Conservation (phyloP, 2,113 vertebrate genomes). For the Tringa solitaria region DNA sequence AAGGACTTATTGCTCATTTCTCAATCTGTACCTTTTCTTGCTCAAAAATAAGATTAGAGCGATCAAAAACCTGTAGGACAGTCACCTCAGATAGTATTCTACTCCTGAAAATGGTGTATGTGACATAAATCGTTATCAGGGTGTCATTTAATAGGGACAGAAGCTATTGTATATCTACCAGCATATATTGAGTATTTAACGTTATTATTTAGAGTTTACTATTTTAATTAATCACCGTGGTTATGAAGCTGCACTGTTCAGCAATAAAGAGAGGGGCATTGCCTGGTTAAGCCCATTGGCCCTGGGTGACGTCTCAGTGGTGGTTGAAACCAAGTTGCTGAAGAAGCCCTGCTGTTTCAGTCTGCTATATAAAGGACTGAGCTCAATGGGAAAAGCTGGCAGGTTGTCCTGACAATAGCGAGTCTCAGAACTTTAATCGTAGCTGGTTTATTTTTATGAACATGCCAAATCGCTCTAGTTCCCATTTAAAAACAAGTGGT, state of each 20-base stretch:
- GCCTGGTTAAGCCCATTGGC: not conserved
- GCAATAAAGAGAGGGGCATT: slow-evolving; percentile 7
- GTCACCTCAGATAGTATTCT: not conserved
- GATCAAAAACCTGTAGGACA: slow-evolving; percentile 20
- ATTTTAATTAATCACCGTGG: slow-evolving; percentile 37
- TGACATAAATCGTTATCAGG: slow-evolving; percentile 18
- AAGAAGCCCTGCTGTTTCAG: not conserved
- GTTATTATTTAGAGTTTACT: slow-evolving; percentile 15
- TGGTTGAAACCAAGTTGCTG: not conserved
- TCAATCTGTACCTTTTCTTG: slow-evolving; percentile 1
- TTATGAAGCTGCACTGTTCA: not conserved
- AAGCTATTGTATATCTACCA: not conserved
- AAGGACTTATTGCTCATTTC: slow-evolving; percentile 33
- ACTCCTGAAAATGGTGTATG: not conserved
- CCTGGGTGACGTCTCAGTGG: not conserved
- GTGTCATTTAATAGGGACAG: not conserved
- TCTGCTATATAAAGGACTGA: not conserved
- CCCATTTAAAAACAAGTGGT: slow-evolving; percentile 9
- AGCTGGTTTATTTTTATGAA: slow-evolving; percentile 1
- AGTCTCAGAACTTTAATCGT: not conserved
- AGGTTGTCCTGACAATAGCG: not conserved
- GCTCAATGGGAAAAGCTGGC: not conserved
- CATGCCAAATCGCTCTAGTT: not conserved
- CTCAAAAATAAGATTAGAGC: slow-evolving; percentile 41
- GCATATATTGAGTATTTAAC: not conserved